Evolutionary conservation across 1,140 invertebrate genomes (phyloP).

Genomic region (Augochlora pura): DNA sequence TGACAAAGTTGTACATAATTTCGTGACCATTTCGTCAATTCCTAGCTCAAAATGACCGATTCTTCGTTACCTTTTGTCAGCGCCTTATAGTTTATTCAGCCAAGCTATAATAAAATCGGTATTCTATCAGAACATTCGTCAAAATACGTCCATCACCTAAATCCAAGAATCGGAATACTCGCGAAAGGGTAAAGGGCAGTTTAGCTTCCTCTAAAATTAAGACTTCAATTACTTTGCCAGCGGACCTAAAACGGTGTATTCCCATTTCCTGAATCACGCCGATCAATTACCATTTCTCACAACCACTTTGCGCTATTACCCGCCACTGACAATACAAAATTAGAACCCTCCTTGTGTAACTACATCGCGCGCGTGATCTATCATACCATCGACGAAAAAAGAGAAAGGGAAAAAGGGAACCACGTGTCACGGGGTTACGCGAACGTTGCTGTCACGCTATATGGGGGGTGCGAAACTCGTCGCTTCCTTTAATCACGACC

Average conservation of each 20-base stretch:
- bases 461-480: not conserved
- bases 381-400: not conserved
- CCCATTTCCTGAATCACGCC: not conserved
- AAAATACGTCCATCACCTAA: not conserved
- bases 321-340: not conserved
- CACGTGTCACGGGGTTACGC: not conserved
- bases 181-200: too few relatives aligned
- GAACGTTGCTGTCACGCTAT: not conserved
- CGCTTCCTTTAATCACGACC: constrained; percentile 17
- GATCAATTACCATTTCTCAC: not conserved
- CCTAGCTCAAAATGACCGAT: too few relatives aligned
- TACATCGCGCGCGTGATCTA: not conserved
- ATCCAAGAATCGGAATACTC: too few relatives aligned
- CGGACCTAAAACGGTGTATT: not conserved
- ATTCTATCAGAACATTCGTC: too few relatives aligned
- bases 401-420: too few relatives aligned
- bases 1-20: too few relatives aligned
- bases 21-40: too few relatives aligned
- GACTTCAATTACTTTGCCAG: too few relatives aligned
- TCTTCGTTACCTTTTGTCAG: too few relatives aligned
- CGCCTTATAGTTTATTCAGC: too few relatives aligned
- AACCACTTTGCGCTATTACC: not conserved
- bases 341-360: not conserved
- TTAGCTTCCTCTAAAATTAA: too few relatives aligned
- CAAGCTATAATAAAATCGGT: not conserved